Evolutionary conservation across 1,140 invertebrate species (phyloP), one percentile per base, ranked within the genome.

Genomic region (Grapholita molesta): DNA sequence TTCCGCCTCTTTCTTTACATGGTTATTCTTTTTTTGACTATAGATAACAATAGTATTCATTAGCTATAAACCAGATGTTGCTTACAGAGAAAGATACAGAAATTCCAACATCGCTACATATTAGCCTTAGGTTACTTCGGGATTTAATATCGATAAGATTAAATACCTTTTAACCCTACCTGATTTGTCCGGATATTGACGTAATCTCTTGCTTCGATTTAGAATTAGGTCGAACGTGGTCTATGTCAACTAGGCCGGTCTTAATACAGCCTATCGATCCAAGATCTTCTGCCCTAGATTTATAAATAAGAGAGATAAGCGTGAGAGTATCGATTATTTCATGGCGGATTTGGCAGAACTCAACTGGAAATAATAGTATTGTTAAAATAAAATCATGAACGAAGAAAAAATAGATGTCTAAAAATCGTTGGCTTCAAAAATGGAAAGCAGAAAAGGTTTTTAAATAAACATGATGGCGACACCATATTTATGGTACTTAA

Each of bases 161-260:
- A n/a, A n/a, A n/a, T n/a, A n/a, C n/a, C n/a, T n/a, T n/a, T 38
- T 38, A 15, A 38, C 35, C 35, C n/a, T 38, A 38, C 35, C 35
- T 38, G 35, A 15, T 11, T 38, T 3, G n/a, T 38, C 35, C 53
- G 12, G 6, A 21, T n/a, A 61, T 28, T 61, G 55, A 61, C 53
- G 53, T 57, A 57, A 57, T 57, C 53, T 28, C 25, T 18, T 15
- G 42, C 4, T 61, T 61, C 12, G 55, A 61, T 61, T 61, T 61
- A 61, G 55, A 61, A 61, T 61, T 28, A 61, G 55, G 55, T 61
- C 55, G 28, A 28, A 61, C 55, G 55, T 61, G 55, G 55, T 30
- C 55, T 15, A 61, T 30, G 24, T 28, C 24, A 61, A 61, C 55
- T 61, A 61, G 25, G 28, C 55, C 55, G 15, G 24, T 61, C 55